phyloP scores from a whole-genome alignment of 2,888 invertebrate genomes.

The Osedax fenrisi region DNA sequence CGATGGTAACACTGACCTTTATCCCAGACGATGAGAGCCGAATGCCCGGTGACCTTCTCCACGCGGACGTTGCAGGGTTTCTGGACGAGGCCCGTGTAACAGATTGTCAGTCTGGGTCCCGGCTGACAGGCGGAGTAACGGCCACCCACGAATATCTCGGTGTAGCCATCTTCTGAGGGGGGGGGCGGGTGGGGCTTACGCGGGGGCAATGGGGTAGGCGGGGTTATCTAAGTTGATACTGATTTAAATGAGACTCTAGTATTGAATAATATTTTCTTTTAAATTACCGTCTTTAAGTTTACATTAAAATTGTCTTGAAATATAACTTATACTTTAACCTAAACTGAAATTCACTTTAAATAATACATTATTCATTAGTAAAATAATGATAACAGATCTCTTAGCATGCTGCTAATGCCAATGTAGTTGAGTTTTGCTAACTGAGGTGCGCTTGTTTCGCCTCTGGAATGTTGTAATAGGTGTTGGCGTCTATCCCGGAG shows the following conservation, averaged over 20 bases:
- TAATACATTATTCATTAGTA: too few relatives aligned
- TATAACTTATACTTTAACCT: too few relatives aligned
- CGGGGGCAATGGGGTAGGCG: background rate
- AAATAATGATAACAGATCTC: too few relatives aligned
- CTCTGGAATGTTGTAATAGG: background rate
- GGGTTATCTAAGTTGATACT: too few relatives aligned
- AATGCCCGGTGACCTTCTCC: slow-evolving; percentile 50
- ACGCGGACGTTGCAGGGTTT: slow-evolving; percentile 48
- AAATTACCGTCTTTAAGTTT: too few relatives aligned
- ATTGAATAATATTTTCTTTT: too few relatives aligned
- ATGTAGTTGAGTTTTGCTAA: too few relatives aligned
- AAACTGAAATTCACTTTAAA: too few relatives aligned
- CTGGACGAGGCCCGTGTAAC: slow-evolving; percentile 48
- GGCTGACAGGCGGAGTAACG: slow-evolving; percentile 47
- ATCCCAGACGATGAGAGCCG: slow-evolving; percentile 49
- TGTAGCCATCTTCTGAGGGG: slow-evolving; percentile 8
- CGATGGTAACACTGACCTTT: too few relatives aligned
- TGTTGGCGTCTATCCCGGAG: slow-evolving; percentile 37
- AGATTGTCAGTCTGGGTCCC: slow-evolving; percentile 45
- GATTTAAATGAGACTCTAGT: too few relatives aligned
- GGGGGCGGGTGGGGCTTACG: background rate
- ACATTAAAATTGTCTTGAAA: too few relatives aligned
- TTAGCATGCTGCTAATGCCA: too few relatives aligned
- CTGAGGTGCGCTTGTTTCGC: background rate
- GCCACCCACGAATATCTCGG: slow-evolving; percentile 39